These are phyloP conservation scores for Athene cunicularia DNA, from an alignment of 2,113 vertebrate genomes.

Conservation along the genomic window DNA sequence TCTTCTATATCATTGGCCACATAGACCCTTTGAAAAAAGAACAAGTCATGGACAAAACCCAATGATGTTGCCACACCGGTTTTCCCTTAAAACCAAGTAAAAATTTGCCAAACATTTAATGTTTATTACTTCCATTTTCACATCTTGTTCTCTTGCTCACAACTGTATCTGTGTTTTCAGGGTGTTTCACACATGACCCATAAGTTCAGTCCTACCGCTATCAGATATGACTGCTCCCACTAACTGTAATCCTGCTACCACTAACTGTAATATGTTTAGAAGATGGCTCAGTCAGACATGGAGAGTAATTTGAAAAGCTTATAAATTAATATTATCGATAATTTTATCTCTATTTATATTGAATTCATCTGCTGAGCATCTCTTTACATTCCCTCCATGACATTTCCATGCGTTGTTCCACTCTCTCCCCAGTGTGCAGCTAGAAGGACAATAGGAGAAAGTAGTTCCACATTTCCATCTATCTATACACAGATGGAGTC, in stretches of 20 bases:
- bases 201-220: not conserved
- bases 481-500: not conserved
- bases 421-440: slow-evolving; percentile 7
- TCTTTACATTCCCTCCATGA: not conserved
- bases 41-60: not conserved
- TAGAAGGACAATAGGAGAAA: slow-evolving; percentile 47
- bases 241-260: not conserved
- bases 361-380: not conserved
- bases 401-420: slow-evolving; percentile 38
- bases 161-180: not conserved
- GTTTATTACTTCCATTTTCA: not conserved
- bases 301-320: not conserved
- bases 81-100: not conserved
- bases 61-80: not conserved
- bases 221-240: not conserved
- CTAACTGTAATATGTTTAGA: not conserved
- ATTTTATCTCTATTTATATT: not conserved
- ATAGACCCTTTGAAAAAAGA: not conserved
- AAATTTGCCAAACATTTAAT: not conserved
- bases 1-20: not conserved
- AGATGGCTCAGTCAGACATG: not conserved
- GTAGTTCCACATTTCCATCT: slow-evolving; percentile 51
- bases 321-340: not conserved
- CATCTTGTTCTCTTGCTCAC: not conserved
- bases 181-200: not conserved